Evolutionary conservation across 30 jellyfish, hydroid and myxozoan species (phyloP).

Genomic region (Morbakka virulenta): DNA sequence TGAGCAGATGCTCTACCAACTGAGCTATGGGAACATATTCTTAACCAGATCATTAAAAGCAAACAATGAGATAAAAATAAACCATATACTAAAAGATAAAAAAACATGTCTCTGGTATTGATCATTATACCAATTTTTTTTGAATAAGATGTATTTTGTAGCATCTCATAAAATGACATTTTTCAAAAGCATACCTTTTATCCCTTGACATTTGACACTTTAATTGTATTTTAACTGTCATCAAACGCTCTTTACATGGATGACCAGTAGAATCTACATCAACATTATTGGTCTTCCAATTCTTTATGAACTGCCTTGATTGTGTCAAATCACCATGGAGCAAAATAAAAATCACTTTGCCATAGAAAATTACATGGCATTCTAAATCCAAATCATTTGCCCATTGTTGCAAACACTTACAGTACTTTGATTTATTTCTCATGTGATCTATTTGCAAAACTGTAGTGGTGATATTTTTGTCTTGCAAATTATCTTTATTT

Average conservation of each 20-base stretch:
- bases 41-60: too few species aligned
- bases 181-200: too few species aligned
- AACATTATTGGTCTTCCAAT: slow-evolving; percentile 38
- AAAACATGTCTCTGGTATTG: too few species aligned
- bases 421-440: slow-evolving; percentile 40
- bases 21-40: too few species aligned
- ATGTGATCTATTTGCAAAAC: slow-evolving; percentile 72
- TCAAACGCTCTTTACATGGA: slow-evolving; percentile 82
- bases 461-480: background rate
- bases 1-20: too few species aligned
- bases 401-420: slow-evolving; percentile 19
- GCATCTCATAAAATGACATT: too few species aligned
- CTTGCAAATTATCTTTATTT: background rate
- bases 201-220: too few species aligned
- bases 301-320: slow-evolving; percentile 47
- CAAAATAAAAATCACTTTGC: slow-evolving; percentile 18
- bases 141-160: too few species aligned
- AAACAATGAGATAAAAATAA: too few species aligned
- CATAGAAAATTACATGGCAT: slow-evolving; percentile 20
- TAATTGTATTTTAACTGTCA: too few species aligned
- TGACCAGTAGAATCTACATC: slow-evolving; percentile 83
- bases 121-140: too few species aligned
- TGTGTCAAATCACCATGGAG: slow-evolving; percentile 14
- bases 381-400: slow-evolving; percentile 2
- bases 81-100: too few species aligned